Base-by-base conservation (phyloP, 2,888 invertebrate species). In the Leptopilina syphax region DNA sequence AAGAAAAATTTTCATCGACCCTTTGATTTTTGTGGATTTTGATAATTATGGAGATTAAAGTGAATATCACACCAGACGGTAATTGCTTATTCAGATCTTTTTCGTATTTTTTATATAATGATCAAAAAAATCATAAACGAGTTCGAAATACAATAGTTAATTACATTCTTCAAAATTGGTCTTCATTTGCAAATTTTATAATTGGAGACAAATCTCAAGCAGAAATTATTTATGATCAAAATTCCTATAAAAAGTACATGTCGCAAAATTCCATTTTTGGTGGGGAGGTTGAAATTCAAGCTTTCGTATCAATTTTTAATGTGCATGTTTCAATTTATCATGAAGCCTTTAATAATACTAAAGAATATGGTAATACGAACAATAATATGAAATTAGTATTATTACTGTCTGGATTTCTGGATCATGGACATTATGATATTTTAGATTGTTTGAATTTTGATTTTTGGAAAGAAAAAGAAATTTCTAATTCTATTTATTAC, bases 11-110 rank as follows among this genome's bases (percentile, higher is more conserved):
- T 34, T 34, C 34, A 34, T 34, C 34, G 1, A 34, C 34, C 34
- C 34, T 34, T 34, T 34, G 34, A 34, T 34, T 34, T 34, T 34
- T 34, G 2, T 34, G 34, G 34, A 34, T 34, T 34, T 34, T 34
- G 34, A 34, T 34, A 34, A 34, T 34, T 34, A 63, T 63, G 63
- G 18, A 60, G 5, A 60, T 18, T 60, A 18, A 60, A 60, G 6
- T 60, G 6, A 4, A 63, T 3, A 63, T 63, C 1, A 63, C 24
- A 63, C 63, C 63, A 63, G 63, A 63, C 24, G 63, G 63, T 18
- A 63, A 63, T 24, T 63, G 63, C 9, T 63, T 63, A 9, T 63
- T 63, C 24, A 63, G 63, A 63, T 63, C 63, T 63, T 24, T 63
- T 63, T 63, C 24, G 0, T 63, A 7, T 5, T 63, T 63, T 63